phyloP scores from a whole-genome alignment of 2,888 invertebrate genomes.

The Xylota sylvarum region DNA sequence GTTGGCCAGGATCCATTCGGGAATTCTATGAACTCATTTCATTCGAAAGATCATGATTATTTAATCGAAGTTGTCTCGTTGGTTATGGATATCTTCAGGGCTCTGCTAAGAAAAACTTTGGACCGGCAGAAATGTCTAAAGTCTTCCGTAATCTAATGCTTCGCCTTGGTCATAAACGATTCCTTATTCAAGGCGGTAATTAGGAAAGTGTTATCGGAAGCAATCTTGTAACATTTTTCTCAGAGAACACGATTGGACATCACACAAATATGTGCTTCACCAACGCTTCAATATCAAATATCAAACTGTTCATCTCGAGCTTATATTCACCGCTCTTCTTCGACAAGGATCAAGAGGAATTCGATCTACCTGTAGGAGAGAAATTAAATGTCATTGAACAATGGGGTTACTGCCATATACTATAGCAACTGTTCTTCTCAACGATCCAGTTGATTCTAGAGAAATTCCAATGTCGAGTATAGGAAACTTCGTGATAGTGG shows the following conservation, averaged over 20 bases:
- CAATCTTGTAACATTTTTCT: slow-evolving; percentile 88
- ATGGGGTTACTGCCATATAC: slow-evolving; percentile 92
- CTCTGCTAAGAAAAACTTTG: slow-evolving; percentile 81
- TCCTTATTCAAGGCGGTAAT: slow-evolving; percentile 91
- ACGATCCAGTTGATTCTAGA: slow-evolving; percentile 93
- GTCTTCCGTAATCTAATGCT: slow-evolving; percentile 89
- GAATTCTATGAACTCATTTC: slow-evolving; percentile 93
- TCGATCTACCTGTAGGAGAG: slow-evolving; percentile 85
- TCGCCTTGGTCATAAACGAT: slow-evolving; percentile 88
- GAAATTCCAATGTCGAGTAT: slow-evolving; percentile 89
- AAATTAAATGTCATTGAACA: slow-evolving; percentile 83
- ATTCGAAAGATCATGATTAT: slow-evolving; percentile 84
- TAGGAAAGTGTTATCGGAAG: slow-evolving; percentile 90
- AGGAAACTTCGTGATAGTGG: slow-evolving; percentile 88
- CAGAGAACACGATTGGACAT: slow-evolving; percentile 86
- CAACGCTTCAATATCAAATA: slow-evolving; percentile 80
- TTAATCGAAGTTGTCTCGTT: slow-evolving; percentile 87
- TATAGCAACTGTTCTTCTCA: slow-evolving; percentile 86
- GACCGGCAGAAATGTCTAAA: slow-evolving; percentile 86
- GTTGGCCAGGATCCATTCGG: slow-evolving; percentile 95
- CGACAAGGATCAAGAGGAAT: slow-evolving; percentile 85
- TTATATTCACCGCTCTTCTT: slow-evolving; percentile 87
- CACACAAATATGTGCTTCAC: slow-evolving; percentile 88
- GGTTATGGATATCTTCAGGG: slow-evolving; percentile 83
- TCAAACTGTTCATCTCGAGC: slow-evolving; percentile 85